Evolutionary conservation across 2,113 vertebrate genomes (phyloP).

Genomic region (Dasyurus viverrinus): DNA sequence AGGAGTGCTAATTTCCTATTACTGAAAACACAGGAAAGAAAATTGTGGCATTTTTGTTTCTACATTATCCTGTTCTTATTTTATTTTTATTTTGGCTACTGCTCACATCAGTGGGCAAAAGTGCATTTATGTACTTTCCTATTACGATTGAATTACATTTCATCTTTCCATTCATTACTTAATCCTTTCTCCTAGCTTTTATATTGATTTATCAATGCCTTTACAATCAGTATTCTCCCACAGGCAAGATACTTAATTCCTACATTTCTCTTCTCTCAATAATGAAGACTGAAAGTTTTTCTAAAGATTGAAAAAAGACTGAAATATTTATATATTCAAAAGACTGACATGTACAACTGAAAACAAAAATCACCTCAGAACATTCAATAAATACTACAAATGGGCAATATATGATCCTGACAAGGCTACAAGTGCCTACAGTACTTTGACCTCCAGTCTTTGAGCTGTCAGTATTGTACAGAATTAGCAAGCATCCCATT

Average conservation of each 20-base stretch:
- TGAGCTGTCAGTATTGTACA: conserved; percentile 5
- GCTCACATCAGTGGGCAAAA: neutral
- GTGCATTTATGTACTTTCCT: neutral
- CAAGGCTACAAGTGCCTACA: neutral
- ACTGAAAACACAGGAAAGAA: neutral
- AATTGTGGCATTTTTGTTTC: neutral
- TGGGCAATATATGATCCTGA: conserved; percentile 21
- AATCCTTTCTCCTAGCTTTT: neutral
- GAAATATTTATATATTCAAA: neutral
- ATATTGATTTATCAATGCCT: neutral
- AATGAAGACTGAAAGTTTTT: neutral
- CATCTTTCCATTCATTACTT: neutral
- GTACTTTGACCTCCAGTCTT: conserved; percentile 25
- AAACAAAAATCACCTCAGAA: neutral
- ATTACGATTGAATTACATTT: neutral
- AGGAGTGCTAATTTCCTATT: neutral
- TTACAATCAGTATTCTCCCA: neutral
- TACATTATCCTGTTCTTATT: neutral
- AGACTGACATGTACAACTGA: neutral
- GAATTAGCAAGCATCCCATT: conserved; percentile 16
- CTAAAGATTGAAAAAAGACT: neutral
- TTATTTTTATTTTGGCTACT: neutral
- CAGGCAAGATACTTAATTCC: neutral
- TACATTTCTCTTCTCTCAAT: neutral
- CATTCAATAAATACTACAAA: conserved; percentile 29